Evolutionary conservation across 2,888 invertebrate species (phyloP), one percentile per base, ranked within the genome.

Genomic region (Noctua janthina): DNA sequence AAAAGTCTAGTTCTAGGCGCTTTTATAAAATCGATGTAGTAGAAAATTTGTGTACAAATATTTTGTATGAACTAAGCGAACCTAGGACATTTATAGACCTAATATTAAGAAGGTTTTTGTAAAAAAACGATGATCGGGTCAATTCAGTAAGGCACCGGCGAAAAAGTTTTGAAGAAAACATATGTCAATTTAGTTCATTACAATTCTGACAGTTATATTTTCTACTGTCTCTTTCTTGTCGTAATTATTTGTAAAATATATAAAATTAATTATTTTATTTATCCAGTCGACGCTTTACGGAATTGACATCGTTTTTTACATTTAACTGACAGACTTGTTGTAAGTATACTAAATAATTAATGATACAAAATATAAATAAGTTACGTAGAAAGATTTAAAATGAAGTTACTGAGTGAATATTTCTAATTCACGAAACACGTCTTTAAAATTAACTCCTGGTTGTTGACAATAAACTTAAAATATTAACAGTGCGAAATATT

Each of bases 11-110:
- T 82, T 90, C 86, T 91, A 92, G 89, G 88, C 90, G 78, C 88
- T 83, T 91, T 87, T 91, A 90, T 89, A 91, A 92, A 92, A 91
- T 92, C 90, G 91, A 91, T 92, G 90, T 89, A 83, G 87, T 92
- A 92, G 88, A 92, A 91, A 92, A 92, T 72, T 73, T 88, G 87
- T 90, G 86, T 89, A 90, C 85, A 90, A 89, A 87, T 78, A 79
- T 83, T 80, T 78, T 39, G 68, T 83, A 84, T 73, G 74, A 81
- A 85, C 71, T 81, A 86, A 82, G 76, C 81, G 67, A 85, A 88
- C 54, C 66, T 82, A 81, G 66, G 59, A 81, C 81, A 83, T 69
- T 81, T 54, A 77, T 64, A 70, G 59, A 74, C 62, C 71, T 87
- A 81, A 73, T 17, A 79, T 71, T 77, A 64, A 71, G 11, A 82